Conservation (phyloP, 2,797 vertebrate genomes). For the Chloroceryle inda region DNA sequence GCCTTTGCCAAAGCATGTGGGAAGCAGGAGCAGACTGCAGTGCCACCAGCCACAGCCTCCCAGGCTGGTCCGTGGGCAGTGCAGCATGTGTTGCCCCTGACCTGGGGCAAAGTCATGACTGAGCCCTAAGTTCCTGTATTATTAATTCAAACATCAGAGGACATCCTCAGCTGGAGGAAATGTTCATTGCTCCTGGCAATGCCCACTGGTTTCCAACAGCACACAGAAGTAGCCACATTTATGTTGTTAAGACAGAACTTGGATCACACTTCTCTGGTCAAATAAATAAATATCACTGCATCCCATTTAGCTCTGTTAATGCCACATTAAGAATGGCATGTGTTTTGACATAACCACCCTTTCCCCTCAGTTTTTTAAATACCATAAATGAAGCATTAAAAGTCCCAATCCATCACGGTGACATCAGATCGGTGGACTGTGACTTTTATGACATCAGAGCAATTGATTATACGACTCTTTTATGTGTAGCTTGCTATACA, state of each 20-base stretch:
- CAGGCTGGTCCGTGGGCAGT: background rate
- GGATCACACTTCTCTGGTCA: background rate
- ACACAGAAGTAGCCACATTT: background rate
- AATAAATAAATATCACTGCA: conserved; percentile 24
- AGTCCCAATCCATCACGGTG: conserved; percentile 54
- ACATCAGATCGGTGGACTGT: conserved; percentile 62
- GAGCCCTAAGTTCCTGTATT: background rate
- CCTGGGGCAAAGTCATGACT: conserved; percentile 3
- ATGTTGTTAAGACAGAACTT: conserved; percentile 3
- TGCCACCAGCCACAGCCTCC: background rate
- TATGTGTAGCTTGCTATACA: conserved; percentile 6
- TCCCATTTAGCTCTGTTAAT: conserved; percentile 43
- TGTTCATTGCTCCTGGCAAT: conserved; percentile 12
- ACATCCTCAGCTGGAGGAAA: conserved; percentile 19
- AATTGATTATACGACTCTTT: conserved; percentile 60
- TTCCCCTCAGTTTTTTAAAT: background rate
- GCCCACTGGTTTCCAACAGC: background rate
- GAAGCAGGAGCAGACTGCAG: background rate
- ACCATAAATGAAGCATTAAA: conserved; percentile 31
- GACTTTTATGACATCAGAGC: conserved; percentile 70
- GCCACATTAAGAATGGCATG: conserved; percentile 42
- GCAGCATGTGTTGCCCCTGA: background rate
- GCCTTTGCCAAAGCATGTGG: background rate
- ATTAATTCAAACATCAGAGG: conserved; percentile 21
- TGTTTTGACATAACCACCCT: conserved; percentile 48